These are phyloP conservation scores for Amphiura filiformis DNA, from an alignment of 35 echinoderm and acorn worm genomes.

Conservation along the genomic window DNA sequence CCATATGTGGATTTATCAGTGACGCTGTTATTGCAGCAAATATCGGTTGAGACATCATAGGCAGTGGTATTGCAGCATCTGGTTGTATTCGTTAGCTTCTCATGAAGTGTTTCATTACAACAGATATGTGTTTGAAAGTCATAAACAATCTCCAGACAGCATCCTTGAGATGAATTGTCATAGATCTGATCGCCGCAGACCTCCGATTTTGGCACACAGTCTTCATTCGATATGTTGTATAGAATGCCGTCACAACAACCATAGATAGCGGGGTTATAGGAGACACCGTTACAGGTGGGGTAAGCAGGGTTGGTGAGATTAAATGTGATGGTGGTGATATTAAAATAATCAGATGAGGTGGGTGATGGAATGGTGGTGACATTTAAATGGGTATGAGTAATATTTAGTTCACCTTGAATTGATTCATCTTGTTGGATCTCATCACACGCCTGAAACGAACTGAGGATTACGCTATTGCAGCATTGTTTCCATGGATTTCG, in stretches of 20 bases:
- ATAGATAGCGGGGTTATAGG: neutral
- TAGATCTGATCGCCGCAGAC: neutral
- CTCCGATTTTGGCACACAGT: neutral
- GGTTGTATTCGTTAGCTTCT: neutral
- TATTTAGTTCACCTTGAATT: neutral
- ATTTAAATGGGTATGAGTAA: neutral
- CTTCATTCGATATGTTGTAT: neutral
- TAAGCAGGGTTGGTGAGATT: neutral
- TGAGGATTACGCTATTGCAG: slow-evolving; percentile 15
- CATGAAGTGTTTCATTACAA: neutral
- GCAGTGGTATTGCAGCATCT: neutral
- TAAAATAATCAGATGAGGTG: neutral
- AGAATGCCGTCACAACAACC: neutral
- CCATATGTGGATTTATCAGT: neutral
- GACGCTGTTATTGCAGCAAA: neutral
- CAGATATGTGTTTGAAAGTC: neutral
- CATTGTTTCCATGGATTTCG: neutral
- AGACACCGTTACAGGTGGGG: neutral
- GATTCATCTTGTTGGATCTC: neutral
- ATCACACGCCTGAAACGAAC: neutral
- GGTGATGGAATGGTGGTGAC: neutral
- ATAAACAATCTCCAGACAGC: neutral
- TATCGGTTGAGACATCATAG: neutral
- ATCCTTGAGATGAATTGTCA: neutral
- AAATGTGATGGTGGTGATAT: neutral